Conservation (phyloP, 2,797 vertebrate species). For the Micrastur ruficollis region DNA sequence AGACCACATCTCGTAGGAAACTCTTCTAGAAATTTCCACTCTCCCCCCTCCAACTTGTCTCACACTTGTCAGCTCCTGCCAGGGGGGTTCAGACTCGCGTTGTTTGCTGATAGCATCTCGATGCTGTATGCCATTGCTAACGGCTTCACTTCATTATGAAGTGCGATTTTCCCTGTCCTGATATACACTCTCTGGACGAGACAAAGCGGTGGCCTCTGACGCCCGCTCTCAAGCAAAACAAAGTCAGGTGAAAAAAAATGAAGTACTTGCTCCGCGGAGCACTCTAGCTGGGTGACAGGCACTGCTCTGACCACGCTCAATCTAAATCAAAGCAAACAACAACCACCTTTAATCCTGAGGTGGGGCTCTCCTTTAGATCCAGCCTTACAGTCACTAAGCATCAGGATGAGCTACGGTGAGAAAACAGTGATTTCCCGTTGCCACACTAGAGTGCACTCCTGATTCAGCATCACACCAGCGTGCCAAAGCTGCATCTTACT, state of each 20-base stretch:
- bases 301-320: neutral
- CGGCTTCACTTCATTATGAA: neutral
- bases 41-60: neutral
- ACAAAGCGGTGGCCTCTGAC: neutral
- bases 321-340: neutral
- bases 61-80: neutral
- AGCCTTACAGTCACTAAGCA: neutral
- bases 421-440: neutral
- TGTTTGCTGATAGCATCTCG: neutral
- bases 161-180: neutral
- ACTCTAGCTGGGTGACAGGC: too few relatives aligned
- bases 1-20: neutral
- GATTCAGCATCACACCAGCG: neutral
- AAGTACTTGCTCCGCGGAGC: neutral
- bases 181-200: accelerated
- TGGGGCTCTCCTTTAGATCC: neutral
- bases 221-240: neutral
- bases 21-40: neutral
- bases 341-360: neutral
- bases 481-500: neutral
- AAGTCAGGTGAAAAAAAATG: neutral
- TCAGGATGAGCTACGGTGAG: neutral
- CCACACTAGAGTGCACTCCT: constrained; percentile 30
- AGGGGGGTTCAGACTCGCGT: accelerated
- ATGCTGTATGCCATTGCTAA: neutral